These are phyloP conservation scores for Aurelia aurita DNA, from an alignment of 30 jellyfish, hydroid and myxozoan genomes.

Conservation along the genomic window DNA sequence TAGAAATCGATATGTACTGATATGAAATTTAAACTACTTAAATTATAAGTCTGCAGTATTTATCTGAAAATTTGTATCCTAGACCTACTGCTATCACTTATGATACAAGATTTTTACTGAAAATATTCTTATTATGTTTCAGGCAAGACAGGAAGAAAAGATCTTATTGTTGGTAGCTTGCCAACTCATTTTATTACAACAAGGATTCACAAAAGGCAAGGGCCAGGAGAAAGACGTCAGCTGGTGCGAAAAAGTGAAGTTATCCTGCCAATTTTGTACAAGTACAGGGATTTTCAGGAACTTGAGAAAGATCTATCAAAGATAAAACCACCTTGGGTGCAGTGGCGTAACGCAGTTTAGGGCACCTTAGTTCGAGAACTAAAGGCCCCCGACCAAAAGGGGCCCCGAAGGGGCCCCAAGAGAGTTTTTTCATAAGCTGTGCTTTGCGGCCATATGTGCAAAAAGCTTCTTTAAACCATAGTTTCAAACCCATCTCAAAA, in stretches of 20 bases:
- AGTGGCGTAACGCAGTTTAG: too few relatives aligned
- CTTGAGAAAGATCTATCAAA: conserved; percentile 4
- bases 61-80: too few relatives aligned
- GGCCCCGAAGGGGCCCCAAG: too few relatives aligned
- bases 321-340: conserved; percentile 39
- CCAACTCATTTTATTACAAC: conserved; percentile 30
- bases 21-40: too few relatives aligned
- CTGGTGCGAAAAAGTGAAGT: conserved; percentile 31
- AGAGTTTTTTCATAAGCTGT: too few relatives aligned
- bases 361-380: too few relatives aligned
- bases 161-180: conserved; percentile 47
- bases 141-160: conserved; percentile 53
- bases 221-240: conserved; percentile 25
- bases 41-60: too few relatives aligned
- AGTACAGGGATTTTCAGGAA: conserved; percentile 43
- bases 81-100: background rate
- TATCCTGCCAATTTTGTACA: conserved; percentile 32
- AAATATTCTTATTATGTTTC: background rate
- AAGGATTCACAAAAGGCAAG: conserved; percentile 32
- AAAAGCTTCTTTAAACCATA: too few relatives aligned
- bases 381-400: too few relatives aligned
- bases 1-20: too few relatives aligned
- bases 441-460: too few relatives aligned
- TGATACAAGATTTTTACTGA: background rate
- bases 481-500: too few relatives aligned